These are phyloP conservation scores for Acanthurus leucopareius DNA, from an alignment of 2,797 vertebrate genomes.

Conservation along the genomic window DNA sequence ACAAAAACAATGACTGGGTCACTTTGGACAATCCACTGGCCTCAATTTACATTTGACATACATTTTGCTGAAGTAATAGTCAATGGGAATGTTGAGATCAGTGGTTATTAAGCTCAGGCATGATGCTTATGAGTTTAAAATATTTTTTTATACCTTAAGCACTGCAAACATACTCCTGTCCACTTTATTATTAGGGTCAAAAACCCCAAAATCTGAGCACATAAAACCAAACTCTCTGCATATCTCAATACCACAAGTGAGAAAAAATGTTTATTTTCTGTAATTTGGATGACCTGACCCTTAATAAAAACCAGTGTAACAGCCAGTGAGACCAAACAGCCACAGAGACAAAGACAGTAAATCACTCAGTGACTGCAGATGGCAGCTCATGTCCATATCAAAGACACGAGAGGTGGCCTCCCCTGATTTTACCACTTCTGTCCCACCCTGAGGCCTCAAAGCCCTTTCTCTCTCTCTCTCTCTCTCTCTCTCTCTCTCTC, in stretches of 20 bases:
- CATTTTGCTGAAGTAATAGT: not conserved
- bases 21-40: not conserved
- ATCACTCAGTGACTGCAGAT: slow-evolving; percentile 27
- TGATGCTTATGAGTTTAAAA: not conserved
- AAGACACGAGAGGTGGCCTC: slow-evolving; percentile 27
- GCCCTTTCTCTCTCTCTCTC: not conserved
- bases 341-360: slow-evolving; percentile 1
- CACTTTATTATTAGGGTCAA: not conserved
- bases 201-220: not conserved
- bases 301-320: not conserved
- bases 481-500: slow-evolving; percentile 3
- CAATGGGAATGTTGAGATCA: not conserved
- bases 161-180: not conserved
- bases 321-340: slow-evolving; percentile 9
- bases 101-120: not conserved
- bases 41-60: not conserved
- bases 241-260: not conserved
- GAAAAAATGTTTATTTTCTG: not conserved
- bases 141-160: not conserved
- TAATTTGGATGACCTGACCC: slow-evolving; percentile 1
- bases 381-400: slow-evolving; percentile 49
- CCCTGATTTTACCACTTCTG: not conserved
- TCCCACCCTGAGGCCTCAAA: not conserved
- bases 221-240: not conserved
- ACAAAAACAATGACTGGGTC: not conserved